Conservation (phyloP, 2,113 vertebrate species). For the Theristicus caerulescens region DNA sequence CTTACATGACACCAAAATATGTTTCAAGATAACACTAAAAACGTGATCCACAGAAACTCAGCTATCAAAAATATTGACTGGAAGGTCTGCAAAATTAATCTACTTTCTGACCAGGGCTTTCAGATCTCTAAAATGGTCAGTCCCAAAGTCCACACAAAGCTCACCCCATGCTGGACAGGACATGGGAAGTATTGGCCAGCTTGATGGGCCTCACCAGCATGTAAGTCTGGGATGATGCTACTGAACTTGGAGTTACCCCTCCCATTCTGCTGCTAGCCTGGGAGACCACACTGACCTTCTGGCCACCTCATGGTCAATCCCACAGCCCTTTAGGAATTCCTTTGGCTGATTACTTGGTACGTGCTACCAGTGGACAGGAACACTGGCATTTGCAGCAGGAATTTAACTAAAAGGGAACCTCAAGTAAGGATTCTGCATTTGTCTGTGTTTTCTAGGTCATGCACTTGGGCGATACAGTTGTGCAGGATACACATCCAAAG, state of each 20-base stretch:
- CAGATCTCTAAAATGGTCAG: neutral
- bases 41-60: slow-evolving; percentile 8
- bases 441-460: neutral
- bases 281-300: neutral
- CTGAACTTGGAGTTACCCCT: neutral
- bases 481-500: neutral
- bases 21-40: slow-evolving; percentile 30
- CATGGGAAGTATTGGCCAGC: neutral
- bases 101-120: neutral
- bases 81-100: neutral
- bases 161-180: neutral
- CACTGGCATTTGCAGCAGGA: neutral
- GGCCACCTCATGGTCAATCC: neutral
- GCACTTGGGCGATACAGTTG: neutral
- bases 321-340: neutral
- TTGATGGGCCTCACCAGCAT: neutral
- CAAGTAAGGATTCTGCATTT: neutral
- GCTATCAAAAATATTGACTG: neutral
- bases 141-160: neutral
- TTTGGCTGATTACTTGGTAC: neutral
- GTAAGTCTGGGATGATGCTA: neutral
- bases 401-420: neutral
- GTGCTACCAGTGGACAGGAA: neutral
- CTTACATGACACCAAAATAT: slow-evolving; percentile 8
- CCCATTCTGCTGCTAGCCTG: neutral